Evolutionary conservation across 2,888 invertebrate species (phyloP).

Genomic region (Megaustenia siamemsis): DNA sequence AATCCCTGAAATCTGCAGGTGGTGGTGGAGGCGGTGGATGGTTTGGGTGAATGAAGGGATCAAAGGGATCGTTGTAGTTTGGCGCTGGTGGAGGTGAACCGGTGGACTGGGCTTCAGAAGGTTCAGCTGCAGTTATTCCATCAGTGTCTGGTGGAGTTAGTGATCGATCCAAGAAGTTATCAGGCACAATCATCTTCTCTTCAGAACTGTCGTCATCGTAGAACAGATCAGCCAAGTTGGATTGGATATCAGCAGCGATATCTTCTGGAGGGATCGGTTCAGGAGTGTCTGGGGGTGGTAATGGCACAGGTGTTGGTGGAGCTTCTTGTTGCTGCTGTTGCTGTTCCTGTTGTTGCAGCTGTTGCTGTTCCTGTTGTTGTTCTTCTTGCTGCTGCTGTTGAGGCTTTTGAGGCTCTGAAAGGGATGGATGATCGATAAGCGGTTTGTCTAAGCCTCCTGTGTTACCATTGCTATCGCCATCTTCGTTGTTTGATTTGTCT

Average conservation of each 20-base stretch:
- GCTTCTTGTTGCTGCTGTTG: conserved; percentile 37
- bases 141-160: background rate
- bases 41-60: conserved; percentile 27
- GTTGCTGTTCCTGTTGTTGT: conserved; percentile 43
- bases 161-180: conserved; percentile 28
- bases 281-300: conserved; percentile 38
- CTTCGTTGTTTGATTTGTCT: conserved; percentile 37
- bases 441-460: conserved; percentile 37
- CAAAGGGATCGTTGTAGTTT: conserved; percentile 25
- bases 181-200: conserved; percentile 6
- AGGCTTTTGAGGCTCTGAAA: background rate
- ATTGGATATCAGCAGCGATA: conserved; percentile 25
- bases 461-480: conserved; percentile 44
- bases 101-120: background rate
- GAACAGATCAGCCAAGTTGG: conserved; percentile 36
- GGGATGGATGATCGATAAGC: background rate
- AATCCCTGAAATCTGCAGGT: background rate
- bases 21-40: conserved; percentile 33
- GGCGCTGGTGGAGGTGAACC: background rate
- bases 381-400: conserved; percentile 39
- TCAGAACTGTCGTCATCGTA: conserved; percentile 34
- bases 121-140: background rate
- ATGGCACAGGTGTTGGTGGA: background rate
- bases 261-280: conserved; percentile 44
- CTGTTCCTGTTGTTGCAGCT: conserved; percentile 43